phyloP scores from a whole-genome alignment of 2,797 vertebrate genomes.

The Sebastes umbrosus region DNA sequence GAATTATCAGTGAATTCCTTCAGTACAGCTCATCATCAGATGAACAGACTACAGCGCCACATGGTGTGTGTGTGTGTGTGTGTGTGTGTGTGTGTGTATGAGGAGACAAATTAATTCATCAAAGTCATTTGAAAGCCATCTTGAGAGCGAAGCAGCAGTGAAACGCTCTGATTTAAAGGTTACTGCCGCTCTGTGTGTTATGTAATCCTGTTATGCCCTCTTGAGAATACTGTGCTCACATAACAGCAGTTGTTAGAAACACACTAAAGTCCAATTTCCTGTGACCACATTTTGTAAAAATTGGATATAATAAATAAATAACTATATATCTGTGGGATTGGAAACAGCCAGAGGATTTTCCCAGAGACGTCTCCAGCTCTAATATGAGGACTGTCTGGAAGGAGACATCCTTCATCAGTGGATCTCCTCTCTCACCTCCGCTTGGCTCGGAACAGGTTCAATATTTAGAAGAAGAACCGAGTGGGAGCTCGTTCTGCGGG shows the following conservation, averaged over 20 bases:
- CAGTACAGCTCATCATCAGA: slow-evolving; percentile 29
- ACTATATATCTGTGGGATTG: not conserved
- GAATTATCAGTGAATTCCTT: slow-evolving; percentile 39
- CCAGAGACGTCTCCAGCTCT: slow-evolving; percentile 21
- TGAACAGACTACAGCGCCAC: slow-evolving; percentile 63
- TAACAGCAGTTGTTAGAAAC: slow-evolving; percentile 41
- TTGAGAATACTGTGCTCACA: slow-evolving; percentile 59
- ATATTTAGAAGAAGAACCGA: slow-evolving; percentile 49
- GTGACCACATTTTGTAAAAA: slow-evolving; percentile 7
- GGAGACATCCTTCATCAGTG: slow-evolving; percentile 7
- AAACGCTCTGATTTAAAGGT: slow-evolving; percentile 28
- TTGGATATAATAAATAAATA: not conserved
- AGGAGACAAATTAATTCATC: slow-evolving; percentile 68
- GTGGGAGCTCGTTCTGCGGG: slow-evolving; percentile 40
- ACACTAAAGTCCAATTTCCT: slow-evolving; percentile 27
- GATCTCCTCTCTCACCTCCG: slow-evolving; percentile 51
- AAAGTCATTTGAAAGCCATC: slow-evolving; percentile 63
- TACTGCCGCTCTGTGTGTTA: slow-evolving; percentile 50
- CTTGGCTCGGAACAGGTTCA: slow-evolving; percentile 42
- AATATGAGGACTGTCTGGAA: slow-evolving; percentile 35
- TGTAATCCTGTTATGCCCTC: slow-evolving; percentile 52
- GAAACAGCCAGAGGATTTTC: slow-evolving; percentile 31
- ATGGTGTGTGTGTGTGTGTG: slow-evolving; percentile 47
- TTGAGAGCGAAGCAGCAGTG: slow-evolving; percentile 43
- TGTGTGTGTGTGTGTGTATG: not conserved